Conservation (phyloP, 2,113 vertebrate genomes). For the western clawed frog (Xenopus tropicalis) region UCB_Xtro_10.0 CM004443.2:133468001-133468500, state of each 20-base stretch:
- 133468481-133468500: no score
- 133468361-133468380: constrained; percentile 54
- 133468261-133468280: constrained; percentile 67
- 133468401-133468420: constrained; percentile 50
- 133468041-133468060: no score
- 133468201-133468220: constrained; percentile 70
- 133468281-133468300: constrained; percentile 66
- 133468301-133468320: constrained; percentile 71
- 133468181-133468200: constrained; percentile 66
- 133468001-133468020: no score
- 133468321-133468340: constrained; percentile 64
- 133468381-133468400: constrained; percentile 20
- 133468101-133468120: not conserved
- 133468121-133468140: no score
- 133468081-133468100: no score
- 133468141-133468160: constrained; percentile 58
- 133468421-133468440: constrained; percentile 55
- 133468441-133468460: constrained; percentile 36
- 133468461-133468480: no score
- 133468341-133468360: constrained; percentile 49
- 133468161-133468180: constrained; percentile 65
- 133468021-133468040: no score
- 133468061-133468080: no score
- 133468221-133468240: constrained; percentile 73
- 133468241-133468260: constrained; percentile 63